Conservation (phyloP, 2,113 vertebrate genomes). For the Poeciliopsis occidentalis region DNA sequence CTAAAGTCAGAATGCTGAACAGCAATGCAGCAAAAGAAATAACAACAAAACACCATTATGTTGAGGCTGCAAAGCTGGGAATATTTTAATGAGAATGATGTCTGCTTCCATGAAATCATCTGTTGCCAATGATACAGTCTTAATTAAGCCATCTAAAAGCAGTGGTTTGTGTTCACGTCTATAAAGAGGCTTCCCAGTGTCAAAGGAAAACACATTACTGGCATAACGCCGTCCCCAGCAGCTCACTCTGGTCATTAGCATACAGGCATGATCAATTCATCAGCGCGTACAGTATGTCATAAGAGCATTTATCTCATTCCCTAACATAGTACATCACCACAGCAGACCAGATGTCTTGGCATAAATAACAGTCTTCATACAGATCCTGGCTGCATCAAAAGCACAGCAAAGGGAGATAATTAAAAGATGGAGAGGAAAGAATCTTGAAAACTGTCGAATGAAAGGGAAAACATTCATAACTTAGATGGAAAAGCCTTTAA, state of each 20-base stretch:
- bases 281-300: not conserved
- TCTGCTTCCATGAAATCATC: slow-evolving; percentile 72
- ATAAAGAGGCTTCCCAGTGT: slow-evolving; percentile 67
- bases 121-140: slow-evolving; percentile 73
- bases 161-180: slow-evolving; percentile 66
- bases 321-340: not conserved
- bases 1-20: slow-evolving; percentile 31
- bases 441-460: not conserved
- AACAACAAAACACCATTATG: slow-evolving; percentile 36
- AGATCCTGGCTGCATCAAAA: not conserved
- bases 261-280: slow-evolving; percentile 15
- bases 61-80: slow-evolving; percentile 61
- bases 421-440: not conserved
- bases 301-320: slow-evolving; percentile 3
- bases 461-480: not conserved
- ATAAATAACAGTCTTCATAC: not conserved
- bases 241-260: slow-evolving; percentile 55
- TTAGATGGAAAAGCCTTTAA: not conserved
- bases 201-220: slow-evolving; percentile 62
- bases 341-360: not conserved
- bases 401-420: not conserved
- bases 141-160: slow-evolving; percentile 80
- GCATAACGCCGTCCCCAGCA: slow-evolving; percentile 44
- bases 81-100: slow-evolving; percentile 75
- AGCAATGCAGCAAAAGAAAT: slow-evolving; percentile 27